A percentile compares a stretch with the other conserved stretches of the same genome.
Evolutionary conservation across 2,888 invertebrate species (phyloP).

Genomic region (Syrista parreyssii): DNA sequence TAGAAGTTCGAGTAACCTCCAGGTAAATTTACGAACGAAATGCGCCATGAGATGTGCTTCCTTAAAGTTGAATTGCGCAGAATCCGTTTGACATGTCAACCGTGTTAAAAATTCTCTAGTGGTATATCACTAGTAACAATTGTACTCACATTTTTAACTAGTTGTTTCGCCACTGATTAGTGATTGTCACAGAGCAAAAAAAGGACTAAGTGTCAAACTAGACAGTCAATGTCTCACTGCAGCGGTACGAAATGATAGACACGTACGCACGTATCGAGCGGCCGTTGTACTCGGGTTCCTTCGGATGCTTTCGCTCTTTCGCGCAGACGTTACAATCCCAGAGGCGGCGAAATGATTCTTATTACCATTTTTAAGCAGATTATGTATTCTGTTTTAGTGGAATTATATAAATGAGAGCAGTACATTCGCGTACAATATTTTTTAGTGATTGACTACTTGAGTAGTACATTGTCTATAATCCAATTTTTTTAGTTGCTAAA

Average conservation of each 20-base stretch:
- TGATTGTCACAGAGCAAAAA: neutral
- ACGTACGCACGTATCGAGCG: constrained; percentile 11
- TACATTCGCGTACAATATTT: neutral
- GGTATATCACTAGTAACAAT: neutral
- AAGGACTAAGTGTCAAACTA: neutral
- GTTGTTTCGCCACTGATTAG: neutral
- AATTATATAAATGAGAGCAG: neutral
- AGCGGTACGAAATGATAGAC: neutral
- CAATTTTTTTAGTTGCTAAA: too few relatives aligned
- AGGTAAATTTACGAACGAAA: neutral
- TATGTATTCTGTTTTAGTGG: neutral
- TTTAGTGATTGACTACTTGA: neutral
- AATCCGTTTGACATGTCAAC: neutral
- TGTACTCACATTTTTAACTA: neutral
- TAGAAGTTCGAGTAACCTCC: neutral
- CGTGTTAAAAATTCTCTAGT: neutral
- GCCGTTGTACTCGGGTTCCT: neutral
- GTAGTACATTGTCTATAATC: too few relatives aligned
- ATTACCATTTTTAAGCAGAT: neutral
- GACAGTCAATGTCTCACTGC: neutral
- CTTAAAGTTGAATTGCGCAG: neutral
- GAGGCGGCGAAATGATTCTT: neutral
- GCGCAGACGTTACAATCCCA: neutral
- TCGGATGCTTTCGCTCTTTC: constrained; percentile 1
- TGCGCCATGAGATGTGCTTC: neutral